phyloP scores from a whole-genome alignment of 2,113 vertebrate species.

The Colinus virginianus region DNA sequence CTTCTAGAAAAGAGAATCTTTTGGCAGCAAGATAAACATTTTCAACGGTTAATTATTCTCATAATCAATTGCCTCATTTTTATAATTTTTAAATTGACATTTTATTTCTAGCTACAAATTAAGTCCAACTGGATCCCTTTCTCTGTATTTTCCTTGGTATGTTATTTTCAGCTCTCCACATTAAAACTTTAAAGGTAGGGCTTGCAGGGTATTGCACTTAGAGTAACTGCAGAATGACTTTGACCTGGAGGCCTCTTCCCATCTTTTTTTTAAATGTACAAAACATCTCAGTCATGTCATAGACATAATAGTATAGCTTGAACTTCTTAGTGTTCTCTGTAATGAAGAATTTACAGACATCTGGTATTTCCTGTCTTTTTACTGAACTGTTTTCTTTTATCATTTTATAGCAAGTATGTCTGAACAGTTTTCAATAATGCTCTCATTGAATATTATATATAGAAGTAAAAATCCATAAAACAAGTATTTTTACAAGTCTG shows the following conservation, averaged over 20 bases:
- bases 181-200: background rate
- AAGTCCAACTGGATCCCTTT: background rate
- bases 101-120: background rate
- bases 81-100: background rate
- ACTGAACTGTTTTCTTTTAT: background rate
- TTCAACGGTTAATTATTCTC: background rate
- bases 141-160: background rate
- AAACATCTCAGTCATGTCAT: background rate
- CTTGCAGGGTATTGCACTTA: background rate
- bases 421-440: background rate
- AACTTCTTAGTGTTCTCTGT: background rate
- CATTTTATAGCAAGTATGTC: background rate
- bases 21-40: background rate
- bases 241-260: background rate
- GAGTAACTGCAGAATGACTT: background rate
- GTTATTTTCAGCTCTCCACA: background rate
- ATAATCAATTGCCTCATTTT: background rate
- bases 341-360: background rate
- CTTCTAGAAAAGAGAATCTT: background rate
- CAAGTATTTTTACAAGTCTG: background rate
- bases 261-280: background rate
- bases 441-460: background rate
- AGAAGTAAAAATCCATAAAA: background rate
- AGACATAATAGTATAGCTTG: background rate
- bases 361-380: background rate